These are phyloP conservation scores for Oxyura jamaicensis DNA, from an alignment of 2,113 vertebrate species.

Conservation along the genomic window DNA sequence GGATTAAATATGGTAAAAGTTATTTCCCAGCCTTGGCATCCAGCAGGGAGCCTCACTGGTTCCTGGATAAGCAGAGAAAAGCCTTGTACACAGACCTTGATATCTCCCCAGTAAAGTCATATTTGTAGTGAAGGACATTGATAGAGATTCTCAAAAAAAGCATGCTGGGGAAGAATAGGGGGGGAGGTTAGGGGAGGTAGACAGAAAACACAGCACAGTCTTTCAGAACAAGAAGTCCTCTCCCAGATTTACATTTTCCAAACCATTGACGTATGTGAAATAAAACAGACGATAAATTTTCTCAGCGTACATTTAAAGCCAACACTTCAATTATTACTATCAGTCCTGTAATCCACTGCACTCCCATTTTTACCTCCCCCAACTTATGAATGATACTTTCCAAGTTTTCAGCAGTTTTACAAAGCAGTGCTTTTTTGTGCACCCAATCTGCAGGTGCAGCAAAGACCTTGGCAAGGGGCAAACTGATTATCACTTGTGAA, in stretches of 20 bases:
- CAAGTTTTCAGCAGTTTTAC: slow-evolving; percentile 43
- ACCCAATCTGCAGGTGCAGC: slow-evolving; percentile 80
- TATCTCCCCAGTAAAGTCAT: slow-evolving; percentile 63
- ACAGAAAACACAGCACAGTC: slow-evolving; percentile 62
- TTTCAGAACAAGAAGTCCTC: slow-evolving; percentile 80
- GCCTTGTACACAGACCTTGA: slow-evolving; percentile 89
- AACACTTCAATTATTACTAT: slow-evolving; percentile 55
- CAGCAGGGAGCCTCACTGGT: slow-evolving; percentile 37
- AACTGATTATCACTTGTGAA: slow-evolving; percentile 73
- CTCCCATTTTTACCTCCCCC: slow-evolving; percentile 41
- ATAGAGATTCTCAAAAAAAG: slow-evolving; percentile 81
- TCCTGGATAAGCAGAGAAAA: slow-evolving; percentile 75
- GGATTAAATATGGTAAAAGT: slow-evolving; percentile 8
- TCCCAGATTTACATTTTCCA: slow-evolving; percentile 60
- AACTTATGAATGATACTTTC: background rate
- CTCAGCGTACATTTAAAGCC: background rate
- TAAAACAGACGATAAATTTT: slow-evolving; percentile 65
- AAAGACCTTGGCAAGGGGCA: slow-evolving; percentile 78
- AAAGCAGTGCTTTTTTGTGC: slow-evolving; percentile 25
- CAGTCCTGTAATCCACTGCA: background rate
- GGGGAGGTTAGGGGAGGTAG: background rate
- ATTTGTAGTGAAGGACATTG: slow-evolving; percentile 79
- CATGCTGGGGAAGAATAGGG: slow-evolving; percentile 15
- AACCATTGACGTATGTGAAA: slow-evolving; percentile 73
- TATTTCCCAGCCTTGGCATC: slow-evolving; percentile 70